Evolutionary conservation across 2,113 vertebrate genomes (phyloP).

Genomic region (Phrynocephalus versicolor): DNA sequence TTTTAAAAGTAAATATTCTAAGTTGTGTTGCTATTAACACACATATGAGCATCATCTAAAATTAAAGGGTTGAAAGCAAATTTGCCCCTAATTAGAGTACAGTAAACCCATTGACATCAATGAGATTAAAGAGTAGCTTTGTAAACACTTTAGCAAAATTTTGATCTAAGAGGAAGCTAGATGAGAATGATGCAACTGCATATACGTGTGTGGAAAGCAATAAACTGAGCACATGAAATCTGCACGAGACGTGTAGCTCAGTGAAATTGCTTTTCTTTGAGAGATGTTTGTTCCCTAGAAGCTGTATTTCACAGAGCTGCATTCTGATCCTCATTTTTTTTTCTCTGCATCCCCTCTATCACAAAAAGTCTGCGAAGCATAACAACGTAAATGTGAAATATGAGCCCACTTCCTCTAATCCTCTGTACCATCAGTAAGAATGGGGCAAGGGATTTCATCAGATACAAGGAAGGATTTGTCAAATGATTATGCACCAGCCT

Average conservation of each 20-base stretch:
- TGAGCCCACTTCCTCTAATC: rapidly evolving
- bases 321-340: constrained; percentile 8
- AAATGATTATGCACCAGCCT: neutral
- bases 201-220: too few relatives aligned
- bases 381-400: constrained; percentile 25
- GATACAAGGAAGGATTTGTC: neutral
- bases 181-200: too few relatives aligned
- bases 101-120: neutral
- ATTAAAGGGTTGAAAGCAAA: too few relatives aligned
- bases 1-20: too few relatives aligned
- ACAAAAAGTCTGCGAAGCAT: constrained; percentile 16
- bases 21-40: too few relatives aligned
- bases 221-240: neutral
- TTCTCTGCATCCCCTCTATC: neutral
- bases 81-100: too few relatives aligned
- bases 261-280: neutral
- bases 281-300: neutral
- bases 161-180: too few relatives aligned
- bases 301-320: neutral
- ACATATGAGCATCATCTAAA: too few relatives aligned
- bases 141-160: neutral
- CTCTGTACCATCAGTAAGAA: neutral
- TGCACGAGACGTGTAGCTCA: neutral
- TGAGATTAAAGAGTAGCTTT: neutral
- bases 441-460: neutral